Conservation (phyloP, 2,888 invertebrate genomes). For the Actias luna region DNA sequence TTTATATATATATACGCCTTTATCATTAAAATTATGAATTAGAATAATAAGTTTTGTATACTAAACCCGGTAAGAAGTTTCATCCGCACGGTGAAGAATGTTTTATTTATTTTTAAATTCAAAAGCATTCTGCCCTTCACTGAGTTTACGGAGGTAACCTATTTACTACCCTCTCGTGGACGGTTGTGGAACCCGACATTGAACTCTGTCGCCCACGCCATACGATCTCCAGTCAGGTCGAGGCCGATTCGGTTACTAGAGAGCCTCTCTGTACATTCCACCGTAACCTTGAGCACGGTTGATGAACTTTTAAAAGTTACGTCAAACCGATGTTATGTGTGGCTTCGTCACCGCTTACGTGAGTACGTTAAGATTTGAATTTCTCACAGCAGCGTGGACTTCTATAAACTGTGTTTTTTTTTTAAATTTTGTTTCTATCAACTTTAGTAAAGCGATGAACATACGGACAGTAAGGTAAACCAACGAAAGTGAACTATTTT, state of each 20-base stretch:
- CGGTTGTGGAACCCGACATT: background rate
- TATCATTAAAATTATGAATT: background rate
- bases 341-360: background rate
- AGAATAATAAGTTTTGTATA: background rate
- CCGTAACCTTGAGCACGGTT: background rate
- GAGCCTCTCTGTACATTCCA: background rate
- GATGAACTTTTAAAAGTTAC: background rate
- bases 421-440: too few species aligned
- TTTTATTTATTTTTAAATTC: background rate
- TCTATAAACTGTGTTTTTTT: too few species aligned
- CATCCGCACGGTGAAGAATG: background rate
- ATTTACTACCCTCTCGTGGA: background rate
- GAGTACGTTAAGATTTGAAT: too few species aligned
- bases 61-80: background rate
- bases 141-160: background rate
- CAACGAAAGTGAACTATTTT: too few species aligned
- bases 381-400: too few species aligned
- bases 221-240: background rate
- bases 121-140: background rate
- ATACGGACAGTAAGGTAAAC: too few species aligned
- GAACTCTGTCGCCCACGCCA: background rate
- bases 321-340: background rate
- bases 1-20: too few species aligned
- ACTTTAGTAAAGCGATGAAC: too few species aligned
- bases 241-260: background rate